Base-by-base conservation (phyloP, 1,140 invertebrate species). In the Drosophila orena region DNA sequence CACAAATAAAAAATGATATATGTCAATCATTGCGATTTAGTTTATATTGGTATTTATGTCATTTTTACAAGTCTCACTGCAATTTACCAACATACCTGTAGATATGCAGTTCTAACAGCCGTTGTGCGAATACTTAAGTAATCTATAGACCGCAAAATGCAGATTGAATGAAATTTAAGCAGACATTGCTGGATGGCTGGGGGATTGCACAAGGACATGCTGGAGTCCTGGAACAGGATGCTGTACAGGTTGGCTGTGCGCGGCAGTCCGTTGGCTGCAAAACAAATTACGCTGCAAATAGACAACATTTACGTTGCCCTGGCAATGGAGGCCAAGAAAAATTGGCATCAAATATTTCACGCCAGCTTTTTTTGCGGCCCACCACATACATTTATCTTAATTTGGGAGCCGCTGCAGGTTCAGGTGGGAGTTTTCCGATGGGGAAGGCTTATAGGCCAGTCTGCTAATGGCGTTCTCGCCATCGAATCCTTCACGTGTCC, bases 311-410 rank as follows among this genome's bases (percentile, higher is more conserved):
- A 71, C 81, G 75, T 74, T 76, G 58, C 30, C 46, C 42, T 40
- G 34, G 34, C 35, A 40, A 37, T 50, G 57, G 37, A n/a, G n/a
- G 59, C 49, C 54, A 59, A 83, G 70, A 88, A 83, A 83, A 83
- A 83, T 88, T 77, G 83, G 71, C 83, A 76, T 83, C 57, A 88
- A 88, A 86, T 86, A 88, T 88, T 79, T 86, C 84, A 86, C 61
- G 83, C 55, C 53, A 77, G 75, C 59, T 68, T 77, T 79, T 79
- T 61, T 54, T 43, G 44, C 35, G 54, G 50, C 43, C 50, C 54
- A 76, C 47, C 40, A 38, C 78, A 59, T 34, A 71, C 75, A 86
- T 86, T 83, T 88, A 83, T 86, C 83, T 86, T 86, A 86, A 86
- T 86, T 89, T 83, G 64, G 76, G 59, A 40, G 34, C 54, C 59